Base-by-base conservation (phyloP, 2,888 invertebrate genomes). In the Morpho deidamia region DNA sequence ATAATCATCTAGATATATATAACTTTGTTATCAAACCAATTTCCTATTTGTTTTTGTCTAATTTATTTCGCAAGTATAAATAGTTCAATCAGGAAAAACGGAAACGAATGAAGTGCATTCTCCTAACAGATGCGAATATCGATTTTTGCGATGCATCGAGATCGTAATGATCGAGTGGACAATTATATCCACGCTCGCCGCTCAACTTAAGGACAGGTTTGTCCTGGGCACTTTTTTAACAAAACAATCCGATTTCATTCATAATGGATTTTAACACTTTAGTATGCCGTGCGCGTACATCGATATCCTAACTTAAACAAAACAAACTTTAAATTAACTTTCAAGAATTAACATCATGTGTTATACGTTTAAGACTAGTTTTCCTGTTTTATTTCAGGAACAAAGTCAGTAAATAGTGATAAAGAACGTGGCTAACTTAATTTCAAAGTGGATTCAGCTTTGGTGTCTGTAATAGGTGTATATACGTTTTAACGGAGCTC, bases 131-230 rank as follows among this genome's bases (percentile, higher is more conserved):
- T 62, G 65, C 68, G 65, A 66, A 69, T 67, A 70, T 70, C 69
- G 61, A 56, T 56, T 51, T 53, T 44, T 51, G 46, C 47, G 50
- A 57, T 56, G 48, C 44, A 48, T 41, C 65, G 62, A 64, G 63
- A 73, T 74, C 72, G 76, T 65, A 58, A 69, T 9, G 53, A 53
- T 75, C 72, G 67, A 62, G 23, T 70, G 72, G 71, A 82, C 79
- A 84, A 86, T 83, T 82, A 81, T 83, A 80, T 79, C 78, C 79
- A 81, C 78, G 77, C 75, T 72, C 72, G 64, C 72, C 75, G 80
- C 83, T 81, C 80, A 78, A 72, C 72, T 75, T 76, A 78, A 70
- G 71, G 70, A 74, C 65, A 76, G 81, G 85, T 86, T 83, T 73
- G 86, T 84, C 66, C 64, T 70, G 71, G 71, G 74, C 78, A 70